Evolutionary conservation across 2,888 invertebrate species (phyloP).

Genomic region (Ceratothoa steindachneri): DNA sequence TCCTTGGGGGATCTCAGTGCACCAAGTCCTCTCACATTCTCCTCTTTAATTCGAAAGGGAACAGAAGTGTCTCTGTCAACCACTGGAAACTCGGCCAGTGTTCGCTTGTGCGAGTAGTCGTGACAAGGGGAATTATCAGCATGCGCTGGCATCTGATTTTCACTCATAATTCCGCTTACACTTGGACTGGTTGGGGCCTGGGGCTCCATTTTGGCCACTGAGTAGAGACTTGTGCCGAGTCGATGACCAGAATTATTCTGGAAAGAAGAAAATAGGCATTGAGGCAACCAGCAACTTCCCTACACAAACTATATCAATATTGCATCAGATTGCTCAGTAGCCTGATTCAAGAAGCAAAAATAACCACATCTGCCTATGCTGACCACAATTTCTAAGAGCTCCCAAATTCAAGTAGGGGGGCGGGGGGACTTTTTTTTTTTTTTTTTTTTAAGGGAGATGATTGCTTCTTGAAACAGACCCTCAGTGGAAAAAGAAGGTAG

Average conservation of each 20-base stretch:
- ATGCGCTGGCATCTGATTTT: neutral
- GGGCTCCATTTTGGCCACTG: neutral
- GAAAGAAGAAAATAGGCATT: neutral
- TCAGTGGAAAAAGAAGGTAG: neutral
- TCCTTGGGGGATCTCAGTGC: neutral
- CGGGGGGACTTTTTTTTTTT: neutral
- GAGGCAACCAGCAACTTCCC: too few relatives aligned
- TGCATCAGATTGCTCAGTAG: neutral
- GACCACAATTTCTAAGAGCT: too few relatives aligned
- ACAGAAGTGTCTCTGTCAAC: neutral
- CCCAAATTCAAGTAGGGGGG: neutral
- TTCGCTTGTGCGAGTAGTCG: neutral
- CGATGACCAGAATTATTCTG: neutral
- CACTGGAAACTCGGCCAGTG: neutral
- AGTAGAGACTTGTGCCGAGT: too few relatives aligned
- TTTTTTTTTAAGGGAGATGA: neutral
- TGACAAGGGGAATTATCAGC: neutral
- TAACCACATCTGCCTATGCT: too few relatives aligned
- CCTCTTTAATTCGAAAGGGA: constrained; percentile 6
- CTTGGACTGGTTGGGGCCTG: neutral
- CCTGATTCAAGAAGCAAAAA: neutral
- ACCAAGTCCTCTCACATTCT: neutral
- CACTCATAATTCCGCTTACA: neutral
- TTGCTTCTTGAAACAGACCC: constrained; percentile 34
- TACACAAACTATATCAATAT: neutral